Evolutionary conservation across 2,113 vertebrate species (phyloP), one percentile per base, ranked within the genome.

Genomic region (Fulmarus glacialis): DNA sequence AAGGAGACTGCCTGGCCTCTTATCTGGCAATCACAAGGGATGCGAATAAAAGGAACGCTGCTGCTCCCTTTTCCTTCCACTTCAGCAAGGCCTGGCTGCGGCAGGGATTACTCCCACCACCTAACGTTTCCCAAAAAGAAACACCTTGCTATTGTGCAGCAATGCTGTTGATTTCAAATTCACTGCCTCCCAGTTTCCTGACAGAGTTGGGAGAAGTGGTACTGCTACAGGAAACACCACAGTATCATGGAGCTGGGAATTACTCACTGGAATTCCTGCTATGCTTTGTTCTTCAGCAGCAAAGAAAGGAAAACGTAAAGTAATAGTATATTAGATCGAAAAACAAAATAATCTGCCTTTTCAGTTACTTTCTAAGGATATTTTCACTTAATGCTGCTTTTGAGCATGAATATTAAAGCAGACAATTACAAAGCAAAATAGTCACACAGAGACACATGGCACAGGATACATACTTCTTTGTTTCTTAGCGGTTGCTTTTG

Each of bases 11-110:
- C 56, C 64, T 4, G 60, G 80, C 24, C 58, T 59, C 72, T 95
- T 64, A 36, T 4, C 45, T 21, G 20, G 63, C 45, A 30, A 42
- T 67, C 67, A 22, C 4, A 2, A 84, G 71, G 62, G 74, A 63
- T 29, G 43, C 1, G 3, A 72, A 77, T 62, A 68, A 72, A 94
- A 87, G 62, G 56, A 88, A 68, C 3, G 6, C 36, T 70, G 59
- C 82, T 79, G 72, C 90, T 95, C 82, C 94, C 55, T 84, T 38
- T 90, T 90, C 90, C 90, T 94, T 89, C 82, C 88, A 71, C 64
- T 66, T 30, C 71, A 73, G 78, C 17, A 29, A 48, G 38, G 55
- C 47, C 50, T 34, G 40, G 23, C 50, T 6, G 6, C 0, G 0
- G 63, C 53, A 89, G 58, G 30, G 34, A n/a, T 48, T 53, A 67